Evolutionary conservation across 2,113 vertebrate genomes (phyloP), one percentile per base, ranked within the genome.

Genomic region (Tachycineta bicolor): DNA sequence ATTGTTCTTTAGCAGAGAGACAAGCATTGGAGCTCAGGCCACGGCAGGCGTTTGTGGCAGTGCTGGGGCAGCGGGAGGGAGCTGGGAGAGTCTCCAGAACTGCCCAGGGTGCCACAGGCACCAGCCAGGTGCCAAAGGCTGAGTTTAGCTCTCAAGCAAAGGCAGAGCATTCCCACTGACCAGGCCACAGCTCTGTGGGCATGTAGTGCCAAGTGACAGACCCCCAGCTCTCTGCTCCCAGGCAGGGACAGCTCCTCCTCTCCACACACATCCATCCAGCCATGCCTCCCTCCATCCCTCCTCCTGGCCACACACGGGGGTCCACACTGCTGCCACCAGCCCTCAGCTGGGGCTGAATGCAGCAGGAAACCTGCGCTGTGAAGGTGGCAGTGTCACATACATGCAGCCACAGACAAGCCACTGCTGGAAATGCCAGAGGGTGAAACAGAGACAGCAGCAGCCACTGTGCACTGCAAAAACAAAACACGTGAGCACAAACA

Each of bases 291-390:
- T 24, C 34, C 53, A n/a, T 49, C 9, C 23, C 10, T 59, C 8
- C 39, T 22, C 18, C 14, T 1, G 3, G 28, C 62, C 25, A 2
- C 1, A 0, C 24, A 2, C 2, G 0, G 6, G 62, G 10, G 6
- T 29, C 18, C 12, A 50, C 39, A 7, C 33, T 24, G 46, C 75
- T 15, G 3, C 49, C 19, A 2, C 16, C 0, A 0, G 39, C 17
- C 14, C 22, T 12, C 31, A 44, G 41, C 31, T 18, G 7, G 55
- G 43, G n/a, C 47, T 50, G 47, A 21, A 15, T 5, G 16, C 6
- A 19, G 29, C 47, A 69, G 44, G 37, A 87, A 46, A n/a, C 8
- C 53, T 50, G 55, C 53, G 28, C 34, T 3, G 1, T 14, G 15
- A 4, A 53, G 53, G 60, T 14, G 26, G 17, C 46, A 12, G 39